Base-by-base conservation (phyloP, 2,888 invertebrate species). In the Lampropteryx suffumata region DNA sequence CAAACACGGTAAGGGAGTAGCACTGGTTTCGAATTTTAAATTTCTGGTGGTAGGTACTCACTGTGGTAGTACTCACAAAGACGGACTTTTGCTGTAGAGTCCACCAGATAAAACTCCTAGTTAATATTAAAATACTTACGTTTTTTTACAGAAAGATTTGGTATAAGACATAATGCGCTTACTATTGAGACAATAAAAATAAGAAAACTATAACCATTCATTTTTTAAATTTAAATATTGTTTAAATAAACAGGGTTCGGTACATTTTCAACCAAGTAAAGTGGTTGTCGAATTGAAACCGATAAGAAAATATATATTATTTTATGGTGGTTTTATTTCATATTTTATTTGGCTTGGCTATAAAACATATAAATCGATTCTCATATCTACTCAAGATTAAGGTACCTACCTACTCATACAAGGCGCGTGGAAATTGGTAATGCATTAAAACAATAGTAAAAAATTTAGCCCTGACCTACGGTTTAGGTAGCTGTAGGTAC, bases 101-200 rank as follows among this genome's bases (percentile, higher is more conserved):
- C 21, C 3, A 2, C 21, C 2, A 21, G 5, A 21, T 21, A 17
- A 14, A 41, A 3, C 4, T 33, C 9, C 8, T 35, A n/a, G n/a
- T n/a, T n/a, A n/a, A n/a, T 39, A 13, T 9, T 2, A 29, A 12
- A 10, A 27, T 33, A 73, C 83, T 77, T 75, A 84, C 85, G 17
- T 65, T 62, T 76, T 27, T 65, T 73, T 1, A 88, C 86, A 48
- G 57, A 75, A 30, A 88, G 68, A 28, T 55, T 59, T n/a, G 79
- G 73, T 54, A 82, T 70, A 4, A 65, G 12, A 62, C 82, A 76
- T 69, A 73, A 50, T 34, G 71, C 64, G 14, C 74, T 46, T 46
- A 64, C 55, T 10, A 52, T n/a, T 8, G 67, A 30, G 61, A 61
- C 51, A 27, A 76, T 11, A 32, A 69, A 59, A 51, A 64, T 58